Evolutionary conservation across 2,113 vertebrate genomes (phyloP).

Genomic region (Callipepla squamata): DNA sequence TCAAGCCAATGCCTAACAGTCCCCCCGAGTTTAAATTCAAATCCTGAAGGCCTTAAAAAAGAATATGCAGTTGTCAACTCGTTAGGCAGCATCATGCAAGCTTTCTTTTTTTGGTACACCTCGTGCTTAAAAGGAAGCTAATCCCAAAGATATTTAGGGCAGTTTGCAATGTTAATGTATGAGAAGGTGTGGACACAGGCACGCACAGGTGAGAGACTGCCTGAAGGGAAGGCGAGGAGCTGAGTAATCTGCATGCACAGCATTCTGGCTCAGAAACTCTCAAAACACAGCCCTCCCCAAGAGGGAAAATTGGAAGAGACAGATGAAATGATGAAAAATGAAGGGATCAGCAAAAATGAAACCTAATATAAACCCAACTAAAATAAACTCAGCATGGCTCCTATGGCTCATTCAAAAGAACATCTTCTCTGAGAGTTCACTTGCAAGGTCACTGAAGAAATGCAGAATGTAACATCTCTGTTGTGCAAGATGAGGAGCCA

Average conservation of each 20-base stretch:
- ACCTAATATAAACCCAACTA: constrained; percentile 27
- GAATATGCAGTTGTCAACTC: neutral
- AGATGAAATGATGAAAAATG: constrained; percentile 38
- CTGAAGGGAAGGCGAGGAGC: neutral
- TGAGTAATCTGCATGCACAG: neutral
- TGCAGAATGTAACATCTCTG: neutral
- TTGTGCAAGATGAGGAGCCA: neutral
- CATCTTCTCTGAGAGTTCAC: neutral
- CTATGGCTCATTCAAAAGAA: constrained; percentile 20
- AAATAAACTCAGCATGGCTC: constrained; percentile 58
- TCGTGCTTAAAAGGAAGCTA: neutral
- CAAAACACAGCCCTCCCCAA: constrained; percentile 11
- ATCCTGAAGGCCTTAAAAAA: neutral
- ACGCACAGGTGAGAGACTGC: constrained; percentile 7
- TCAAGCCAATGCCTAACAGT: neutral
- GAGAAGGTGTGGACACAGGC: neutral
- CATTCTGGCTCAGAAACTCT: constrained; percentile 21
- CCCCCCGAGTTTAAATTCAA: neutral
- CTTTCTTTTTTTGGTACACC: neutral
- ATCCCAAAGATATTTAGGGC: neutral
- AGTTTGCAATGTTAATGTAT: neutral
- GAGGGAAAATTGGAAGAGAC: neutral
- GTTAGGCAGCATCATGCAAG: neutral
- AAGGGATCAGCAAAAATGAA: constrained; percentile 52
- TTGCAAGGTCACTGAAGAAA: neutral